These are phyloP conservation scores for Ibidorhyncha struthersii DNA, from an alignment of 2,113 vertebrate genomes.

Conservation along the genomic window DNA sequence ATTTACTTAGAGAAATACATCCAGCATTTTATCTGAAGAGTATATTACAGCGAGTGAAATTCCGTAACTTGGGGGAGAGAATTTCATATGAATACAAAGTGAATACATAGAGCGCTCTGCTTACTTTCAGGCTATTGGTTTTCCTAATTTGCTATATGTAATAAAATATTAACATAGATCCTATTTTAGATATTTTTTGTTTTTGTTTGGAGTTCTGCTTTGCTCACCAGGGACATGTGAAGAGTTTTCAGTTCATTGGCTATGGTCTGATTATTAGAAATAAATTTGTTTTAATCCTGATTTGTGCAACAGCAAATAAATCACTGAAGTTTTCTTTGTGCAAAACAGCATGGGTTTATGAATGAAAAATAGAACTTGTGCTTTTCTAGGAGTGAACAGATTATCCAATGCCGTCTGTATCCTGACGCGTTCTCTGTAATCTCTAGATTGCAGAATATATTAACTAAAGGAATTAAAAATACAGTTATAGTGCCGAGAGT, in stretches of 20 bases:
- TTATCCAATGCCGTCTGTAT: conserved; percentile 28
- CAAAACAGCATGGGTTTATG: conserved; percentile 28
- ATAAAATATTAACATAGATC: background rate
- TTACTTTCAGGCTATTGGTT: background rate
- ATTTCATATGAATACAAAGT: background rate
- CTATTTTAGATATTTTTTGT: background rate
- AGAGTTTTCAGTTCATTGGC: conserved; percentile 19
- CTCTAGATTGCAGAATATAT: background rate
- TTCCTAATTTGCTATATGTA: background rate
- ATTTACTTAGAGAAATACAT: background rate
- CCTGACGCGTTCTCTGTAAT: background rate
- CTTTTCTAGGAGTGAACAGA: conserved; percentile 32
- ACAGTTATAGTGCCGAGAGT: background rate
- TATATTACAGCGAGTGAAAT: background rate
- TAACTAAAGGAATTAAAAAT: conserved; percentile 22
- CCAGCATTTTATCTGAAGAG: background rate
- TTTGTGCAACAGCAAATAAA: conserved; percentile 54
- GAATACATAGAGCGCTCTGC: background rate
- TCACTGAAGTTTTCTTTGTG: conserved; percentile 44
- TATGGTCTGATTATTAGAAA: conserved; percentile 34
- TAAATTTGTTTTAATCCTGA: conserved; percentile 55
- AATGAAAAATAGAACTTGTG: conserved; percentile 37
- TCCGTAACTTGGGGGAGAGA: background rate
- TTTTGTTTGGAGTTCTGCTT: conserved; percentile 18
- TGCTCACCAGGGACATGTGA: background rate